These are phyloP conservation scores for Tetramorium alpestre DNA, from an alignment of 1,140 invertebrate genomes.

Conservation along the genomic window DNA sequence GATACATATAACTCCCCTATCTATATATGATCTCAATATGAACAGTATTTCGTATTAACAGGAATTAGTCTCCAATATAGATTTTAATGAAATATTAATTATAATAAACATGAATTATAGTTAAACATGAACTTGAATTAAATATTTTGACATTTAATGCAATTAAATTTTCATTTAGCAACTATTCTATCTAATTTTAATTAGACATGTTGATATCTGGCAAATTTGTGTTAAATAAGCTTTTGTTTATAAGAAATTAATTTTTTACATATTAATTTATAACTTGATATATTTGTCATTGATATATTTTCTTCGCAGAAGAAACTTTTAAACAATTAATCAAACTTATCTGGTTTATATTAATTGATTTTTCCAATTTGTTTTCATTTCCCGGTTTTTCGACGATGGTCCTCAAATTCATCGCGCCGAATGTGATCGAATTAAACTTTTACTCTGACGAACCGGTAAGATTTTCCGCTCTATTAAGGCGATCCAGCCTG, in stretches of 20 bases:
- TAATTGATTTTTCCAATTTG: not conserved
- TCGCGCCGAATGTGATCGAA: conserved; percentile 47
- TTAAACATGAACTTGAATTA: not conserved
- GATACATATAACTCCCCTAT: not conserved
- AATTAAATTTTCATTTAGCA: conserved; percentile 2
- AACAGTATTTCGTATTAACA: not conserved
- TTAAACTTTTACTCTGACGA: conserved; percentile 60
- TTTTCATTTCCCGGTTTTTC: not conserved
- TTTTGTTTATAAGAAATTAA: not conserved
- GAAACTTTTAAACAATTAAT: not conserved
- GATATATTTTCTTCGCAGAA: not conserved
- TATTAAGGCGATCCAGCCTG: conserved; percentile 57
- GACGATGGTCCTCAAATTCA: not conserved
- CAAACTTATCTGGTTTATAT: not conserved
- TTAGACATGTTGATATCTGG: not conserved
- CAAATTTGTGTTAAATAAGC: not conserved
- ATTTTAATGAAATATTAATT: conserved; percentile 31
- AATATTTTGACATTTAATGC: not conserved
- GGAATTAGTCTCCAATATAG: not conserved
- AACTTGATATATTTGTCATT: not conserved
- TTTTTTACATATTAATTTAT: not conserved
- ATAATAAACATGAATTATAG: not conserved
- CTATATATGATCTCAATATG: not conserved
- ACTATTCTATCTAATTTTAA: not conserved
- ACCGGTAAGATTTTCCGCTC: conserved; percentile 64